phyloP scores from a whole-genome alignment of 2,113 vertebrate genomes.

The human (Homo sapiens) region DNA sequence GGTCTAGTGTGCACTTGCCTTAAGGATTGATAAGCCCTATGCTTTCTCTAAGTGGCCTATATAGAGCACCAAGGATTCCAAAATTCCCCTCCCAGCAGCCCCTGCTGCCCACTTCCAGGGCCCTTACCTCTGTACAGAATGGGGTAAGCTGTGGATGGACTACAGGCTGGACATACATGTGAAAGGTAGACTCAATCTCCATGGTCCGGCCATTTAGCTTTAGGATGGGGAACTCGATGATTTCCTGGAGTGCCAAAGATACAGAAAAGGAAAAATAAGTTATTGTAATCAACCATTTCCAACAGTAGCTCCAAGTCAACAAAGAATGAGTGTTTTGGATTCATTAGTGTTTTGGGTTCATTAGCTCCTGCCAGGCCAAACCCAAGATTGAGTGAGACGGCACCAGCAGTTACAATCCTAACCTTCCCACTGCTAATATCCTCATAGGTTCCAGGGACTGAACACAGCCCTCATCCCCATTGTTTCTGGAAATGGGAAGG shows the following conservation, averaged over 20 bases:
- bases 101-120: slow-evolving; percentile 57
- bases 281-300: slow-evolving; percentile 41
- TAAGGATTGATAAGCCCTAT: neutral
- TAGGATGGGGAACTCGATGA: slow-evolving; percentile 91
- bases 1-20: neutral
- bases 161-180: slow-evolving; percentile 91
- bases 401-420: neutral
- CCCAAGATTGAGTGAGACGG: neutral
- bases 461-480: neutral
- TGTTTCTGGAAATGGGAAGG: neutral
- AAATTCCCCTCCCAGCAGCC: slow-evolving; percentile 18
- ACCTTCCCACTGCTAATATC: neutral
- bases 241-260: slow-evolving; percentile 84
- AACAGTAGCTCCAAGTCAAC: slow-evolving; percentile 30
- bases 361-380: slow-evolving; percentile 31
- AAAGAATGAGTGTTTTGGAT: neutral
- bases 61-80: neutral
- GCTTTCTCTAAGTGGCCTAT: slow-evolving; percentile 25
- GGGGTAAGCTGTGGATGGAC: slow-evolving; percentile 90
- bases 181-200: slow-evolving; percentile 92
- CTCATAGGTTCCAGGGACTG: neutral
- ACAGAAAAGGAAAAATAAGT: slow-evolving; percentile 41
- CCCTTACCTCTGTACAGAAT: slow-evolving; percentile 91
- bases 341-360: slow-evolving; percentile 7
- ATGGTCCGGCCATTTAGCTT: slow-evolving; percentile 91